Percentiles rank a stretch among this genome's conserved stretches.
Evolutionary conservation across 2,888 invertebrate genomes (phyloP).

Genomic region (Metallyticus violacea): DNA sequence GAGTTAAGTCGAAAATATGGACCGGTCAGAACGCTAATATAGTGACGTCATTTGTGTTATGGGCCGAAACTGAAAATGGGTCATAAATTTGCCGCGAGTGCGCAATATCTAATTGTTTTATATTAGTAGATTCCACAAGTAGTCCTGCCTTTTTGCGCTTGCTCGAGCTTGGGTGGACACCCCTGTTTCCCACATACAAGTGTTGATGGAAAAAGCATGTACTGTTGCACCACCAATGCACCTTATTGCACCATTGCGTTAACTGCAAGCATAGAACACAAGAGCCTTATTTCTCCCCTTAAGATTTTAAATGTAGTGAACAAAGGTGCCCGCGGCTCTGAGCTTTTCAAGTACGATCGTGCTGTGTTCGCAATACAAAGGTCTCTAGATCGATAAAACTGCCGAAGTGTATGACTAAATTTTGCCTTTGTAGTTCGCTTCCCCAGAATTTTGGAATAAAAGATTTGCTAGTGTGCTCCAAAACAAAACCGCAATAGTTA

Average conservation of each 20-base stretch:
- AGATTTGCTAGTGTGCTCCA: neutral
- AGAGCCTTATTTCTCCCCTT: neutral
- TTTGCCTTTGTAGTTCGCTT: too few species aligned
- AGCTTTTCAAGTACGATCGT: neutral
- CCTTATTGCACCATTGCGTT: neutral
- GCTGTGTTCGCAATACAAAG: neutral
- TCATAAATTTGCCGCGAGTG: too few species aligned
- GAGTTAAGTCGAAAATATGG: too few species aligned
- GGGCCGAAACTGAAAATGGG: too few species aligned
- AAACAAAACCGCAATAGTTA: neutral
- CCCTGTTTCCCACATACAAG: neutral
- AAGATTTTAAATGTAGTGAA: neutral
- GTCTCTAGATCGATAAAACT: neutral
- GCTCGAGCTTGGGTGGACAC: neutral
- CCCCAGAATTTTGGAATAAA: neutral
- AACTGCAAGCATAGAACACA: neutral
- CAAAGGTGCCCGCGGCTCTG: neutral
- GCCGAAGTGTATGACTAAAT: neutral
- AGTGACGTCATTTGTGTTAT: too few species aligned
- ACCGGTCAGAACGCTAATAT: too few species aligned
- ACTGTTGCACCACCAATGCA: neutral
- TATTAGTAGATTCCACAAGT: too few species aligned
- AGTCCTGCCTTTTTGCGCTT: too few species aligned
- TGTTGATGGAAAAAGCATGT: neutral
- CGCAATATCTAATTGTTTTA: too few species aligned